phyloP scores from a whole-genome alignment of 2,797 vertebrate species.

The Urocyon cinereoargenteus region DNA sequence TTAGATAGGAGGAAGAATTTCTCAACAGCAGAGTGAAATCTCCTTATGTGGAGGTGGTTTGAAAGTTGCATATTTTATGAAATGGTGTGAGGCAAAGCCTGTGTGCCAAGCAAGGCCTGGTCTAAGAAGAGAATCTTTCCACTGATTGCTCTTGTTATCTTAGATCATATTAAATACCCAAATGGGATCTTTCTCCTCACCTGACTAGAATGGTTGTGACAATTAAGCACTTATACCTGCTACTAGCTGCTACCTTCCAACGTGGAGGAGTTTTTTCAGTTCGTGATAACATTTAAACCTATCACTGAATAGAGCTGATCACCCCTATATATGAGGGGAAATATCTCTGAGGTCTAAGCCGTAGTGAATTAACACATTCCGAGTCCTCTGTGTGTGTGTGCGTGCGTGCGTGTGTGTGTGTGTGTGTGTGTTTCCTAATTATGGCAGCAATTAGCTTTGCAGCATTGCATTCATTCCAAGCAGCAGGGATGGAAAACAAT shows the following conservation, averaged over 20 bases:
- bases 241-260: not conserved
- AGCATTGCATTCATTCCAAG: slow-evolving; percentile 82
- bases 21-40: slow-evolving; percentile 73
- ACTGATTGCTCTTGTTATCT: not conserved
- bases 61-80: slow-evolving; percentile 66
- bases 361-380: slow-evolving; percentile 81
- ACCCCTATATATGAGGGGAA: slow-evolving; percentile 68
- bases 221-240: not conserved
- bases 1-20: slow-evolving; percentile 75
- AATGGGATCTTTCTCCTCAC: not conserved
- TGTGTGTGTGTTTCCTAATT: slow-evolving; percentile 69
- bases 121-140: not conserved
- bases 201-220: not conserved
- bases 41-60: slow-evolving; percentile 40
- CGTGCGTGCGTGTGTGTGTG: slow-evolving; percentile 44
- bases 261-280: not conserved
- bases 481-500: slow-evolving; percentile 81
- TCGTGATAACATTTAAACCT: slow-evolving; percentile 30
- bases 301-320: slow-evolving; percentile 45
- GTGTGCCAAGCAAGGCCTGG: not conserved
- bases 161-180: not conserved
- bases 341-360: slow-evolving; percentile 73
- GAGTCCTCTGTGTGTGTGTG: slow-evolving; percentile 57
- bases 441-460: slow-evolving; percentile 82
- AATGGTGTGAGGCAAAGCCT: slow-evolving; percentile 72